Base-by-base conservation (phyloP, 2,113 vertebrate genomes). In the Tetrao urogallus region DNA sequence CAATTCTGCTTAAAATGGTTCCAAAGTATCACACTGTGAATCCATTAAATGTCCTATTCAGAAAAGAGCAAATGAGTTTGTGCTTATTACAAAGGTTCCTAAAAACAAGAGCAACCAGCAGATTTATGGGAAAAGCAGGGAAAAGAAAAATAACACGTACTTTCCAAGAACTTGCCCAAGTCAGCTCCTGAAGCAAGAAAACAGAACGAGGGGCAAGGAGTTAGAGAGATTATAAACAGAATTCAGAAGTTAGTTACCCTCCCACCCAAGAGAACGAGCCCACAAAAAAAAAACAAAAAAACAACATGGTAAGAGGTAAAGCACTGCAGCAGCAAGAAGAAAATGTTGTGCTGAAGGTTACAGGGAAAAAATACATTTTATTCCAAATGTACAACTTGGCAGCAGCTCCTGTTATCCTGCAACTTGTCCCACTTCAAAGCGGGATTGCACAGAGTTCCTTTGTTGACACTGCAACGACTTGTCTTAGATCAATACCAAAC, bases 101-200 rank as follows among this genome's bases (percentile, higher is more conserved):
- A 82, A 71, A 20, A 93, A 95, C 78, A 95, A 89, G 77, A 88
- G 13, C 28, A 93, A 92, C 22, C 56, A 75, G 27, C 79, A 78
- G 36, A 70, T 34, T 86, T 80, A 67, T 18, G 11, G 64, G 61
- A 48, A 80, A 89, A 86, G 7, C 4, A 17, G 56, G 30, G 30
- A 9, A 78, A 83, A 71, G 66, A 80, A 91, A 82, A 52, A 54
- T 3, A 34, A 91, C 91, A 96, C 92, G 75, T 95, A 94, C 95
- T 97, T 94, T 94, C 93, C 90, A 94, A 80, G 91, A 95, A 95
- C 93, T 91, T 96, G 87, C 95, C 93, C 89, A 94, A 95, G 75
- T 92, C 95, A 95, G 95, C 93, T 97, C 96, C 94, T 96, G 96
- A 96, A 95, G 95, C 91, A 94, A 88, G 91, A 84, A 95, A 96